Base-by-base conservation (phyloP, 2,797 vertebrate species). In the Manis javanica region DNA sequence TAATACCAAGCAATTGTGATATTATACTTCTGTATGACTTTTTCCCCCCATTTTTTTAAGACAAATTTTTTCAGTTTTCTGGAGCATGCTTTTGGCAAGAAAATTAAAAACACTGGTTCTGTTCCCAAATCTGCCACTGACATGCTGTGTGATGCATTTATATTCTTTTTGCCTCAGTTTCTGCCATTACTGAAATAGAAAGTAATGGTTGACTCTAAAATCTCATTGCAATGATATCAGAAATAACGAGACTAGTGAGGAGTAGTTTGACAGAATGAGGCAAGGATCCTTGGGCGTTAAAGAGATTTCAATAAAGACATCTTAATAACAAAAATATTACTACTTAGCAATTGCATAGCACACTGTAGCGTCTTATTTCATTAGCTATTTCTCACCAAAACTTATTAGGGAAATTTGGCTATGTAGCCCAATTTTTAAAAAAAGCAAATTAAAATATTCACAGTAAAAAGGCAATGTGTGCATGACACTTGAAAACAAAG, bases 291-390 rank as follows among this genome's bases (percentile, higher is more conserved):
- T 66, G 16, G 90, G 87, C 61, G 51, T 61, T 91, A 90, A 91
- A 84, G 26, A 96, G 8, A 95, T 94, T 94, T 90, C 61, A 94
- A 78, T 78, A 63, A 61, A 57, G 11, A 64, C 61, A 7, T 61
- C 64, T 90, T 90, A 84, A 92, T 66, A 87, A 89, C 49, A 89
- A 95, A 94, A 53, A 39, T 57, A 75, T 69, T 46, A 59, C 37
- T 94, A 29, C 88, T 71, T 95, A 75, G 55, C 64, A 92, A 11
- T 72, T 89, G 53, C 37, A 69, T 29, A 39, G 29, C 31, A 92
- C 18, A 92, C 18, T 34, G 3, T 24, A 46, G 4, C 81, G 16
- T 90, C 63, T 69, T 84, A 55, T 93, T 90, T 82, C 31, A 83
- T 79, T 63, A 87, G 11, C 34, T 96, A 18, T 68, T 86, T 82